Base-by-base conservation (phyloP, 2,888 invertebrate genomes). In the Eueremaeus valkanovi region DNA sequence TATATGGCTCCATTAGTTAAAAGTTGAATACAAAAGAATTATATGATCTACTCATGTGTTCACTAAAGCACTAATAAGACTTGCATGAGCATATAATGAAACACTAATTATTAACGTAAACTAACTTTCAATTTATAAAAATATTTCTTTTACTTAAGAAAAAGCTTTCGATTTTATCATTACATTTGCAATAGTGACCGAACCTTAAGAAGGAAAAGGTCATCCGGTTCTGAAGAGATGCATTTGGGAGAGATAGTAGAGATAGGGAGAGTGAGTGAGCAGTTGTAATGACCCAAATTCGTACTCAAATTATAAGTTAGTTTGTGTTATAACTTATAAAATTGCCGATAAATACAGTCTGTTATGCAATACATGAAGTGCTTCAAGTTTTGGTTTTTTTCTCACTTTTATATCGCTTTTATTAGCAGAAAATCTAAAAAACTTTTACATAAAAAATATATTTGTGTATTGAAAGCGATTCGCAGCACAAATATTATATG, bases 341-440 rank as follows among this genome's bases (percentile, higher is more conserved):
- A 63, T 1, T 63, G 9, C 63, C 18, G 33, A 63, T 63, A 63
- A 63, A 63, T 33, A 33, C 63, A 63, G 18, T 21, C 58, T 63
- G 63, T 31, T 33, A 63, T 33, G 33, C 33, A 63, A 63, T 13
- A 63, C 33, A 63, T 58, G 11, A 29, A 58, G 27, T 58, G 21
- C 21, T 51, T 6, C n/a, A 51, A 51, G 6, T 8, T n/a, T n/a
- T n/a, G n/a, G n/a, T 51, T 51, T 36, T 36, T 11, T 36, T 51
- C 51, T 21, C 21, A 51, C 3, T n/a, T 21, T 21, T 21, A 51
- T 21, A 51, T 51, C 21, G n/a, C n/a, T 51, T 51, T 51, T 21
- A 51, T 21, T 21, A 8, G 21, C 21, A n/a, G 51, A 51, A 51
- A 51, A 21, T 51, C n/a, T 21, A 36, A 36, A 36, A 36, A 36